Base-by-base conservation (phyloP, 2,113 vertebrate genomes). In the Lipophrys pholis region DNA sequence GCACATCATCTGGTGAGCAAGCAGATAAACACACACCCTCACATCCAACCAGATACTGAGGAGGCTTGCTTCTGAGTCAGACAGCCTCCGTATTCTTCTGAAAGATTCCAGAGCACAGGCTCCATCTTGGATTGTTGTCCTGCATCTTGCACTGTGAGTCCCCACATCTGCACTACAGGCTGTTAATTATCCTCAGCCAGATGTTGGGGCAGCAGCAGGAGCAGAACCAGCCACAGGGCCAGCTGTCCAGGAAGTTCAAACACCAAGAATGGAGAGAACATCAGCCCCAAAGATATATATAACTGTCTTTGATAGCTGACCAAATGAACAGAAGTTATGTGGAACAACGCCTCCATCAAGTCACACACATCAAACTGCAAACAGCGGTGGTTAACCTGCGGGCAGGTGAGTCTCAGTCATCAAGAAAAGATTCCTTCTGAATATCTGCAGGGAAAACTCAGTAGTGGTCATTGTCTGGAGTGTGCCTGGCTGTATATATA, bases 401-500 rank as follows among this genome's bases (percentile, higher is more conserved):
- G n/a, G n/a, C n/a, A n/a, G n/a, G n/a, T n/a, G n/a, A n/a, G 9
- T 61, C 50, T 69, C 40, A 73, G 59, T 74, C n/a, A n/a, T n/a
- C n/a, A n/a, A n/a, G 45, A 65, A 64, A 79, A 45, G 11, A 21
- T 35, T 1, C 17, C 6, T 11, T 11, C 17, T 0, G 53, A 65
- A 69, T 30, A 64, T 40, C 46, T 11, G 6, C 8, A 41, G 43
- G 56, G 17, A 55, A 78, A 71, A 76, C 17, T 30, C 40, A 41
- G 60, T 7, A 43, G 62, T 55, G 14, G 43, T 63, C 14, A 61
- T 40, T 60, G 69, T 56, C 61, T 76, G 51, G 52, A 49, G 71
- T 79, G 51, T 67, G 76, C 78, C 57, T 59, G 71, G 67, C 46
- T 0, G 41, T 78, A 86, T 82, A 82, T 87, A 85, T 83, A n/a